Evolutionary conservation across 2,113 vertebrate genomes (phyloP).

Genomic region (Dasyornis broadbenti): DNA sequence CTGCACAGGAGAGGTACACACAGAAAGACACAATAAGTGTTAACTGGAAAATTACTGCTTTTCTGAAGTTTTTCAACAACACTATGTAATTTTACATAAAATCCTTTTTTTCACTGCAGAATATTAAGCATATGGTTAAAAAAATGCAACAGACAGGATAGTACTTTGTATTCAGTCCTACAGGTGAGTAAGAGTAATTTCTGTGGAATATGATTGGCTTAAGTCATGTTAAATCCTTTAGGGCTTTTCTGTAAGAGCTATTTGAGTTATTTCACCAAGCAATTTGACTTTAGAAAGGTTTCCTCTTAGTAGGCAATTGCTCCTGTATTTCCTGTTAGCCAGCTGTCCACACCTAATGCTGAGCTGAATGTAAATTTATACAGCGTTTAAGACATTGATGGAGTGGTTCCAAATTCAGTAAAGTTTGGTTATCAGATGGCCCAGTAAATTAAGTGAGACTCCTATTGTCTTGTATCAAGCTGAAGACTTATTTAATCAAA

Average conservation of each 20-base stretch:
- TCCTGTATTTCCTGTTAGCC: neutral
- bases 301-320: neutral
- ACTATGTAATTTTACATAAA: neutral
- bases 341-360: neutral
- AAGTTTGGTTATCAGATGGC: neutral
- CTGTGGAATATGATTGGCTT: neutral
- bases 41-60: neutral
- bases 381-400: neutral
- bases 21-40: neutral
- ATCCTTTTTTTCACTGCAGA: neutral
- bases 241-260: neutral
- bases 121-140: neutral
- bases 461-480: neutral
- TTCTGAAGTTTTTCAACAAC: neutral
- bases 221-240: neutral
- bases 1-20: neutral
- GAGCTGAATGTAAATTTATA: neutral
- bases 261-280: neutral
- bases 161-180: neutral
- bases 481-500: neutral
- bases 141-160: neutral
- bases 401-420: neutral
- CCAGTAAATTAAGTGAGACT: neutral
- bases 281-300: constrained; percentile 1
- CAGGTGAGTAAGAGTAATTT: neutral